Percentiles rank a stretch among this genome's conserved stretches.
Conservation (phyloP, 2,797 vertebrate species). For the Octomys mimax region DNA sequence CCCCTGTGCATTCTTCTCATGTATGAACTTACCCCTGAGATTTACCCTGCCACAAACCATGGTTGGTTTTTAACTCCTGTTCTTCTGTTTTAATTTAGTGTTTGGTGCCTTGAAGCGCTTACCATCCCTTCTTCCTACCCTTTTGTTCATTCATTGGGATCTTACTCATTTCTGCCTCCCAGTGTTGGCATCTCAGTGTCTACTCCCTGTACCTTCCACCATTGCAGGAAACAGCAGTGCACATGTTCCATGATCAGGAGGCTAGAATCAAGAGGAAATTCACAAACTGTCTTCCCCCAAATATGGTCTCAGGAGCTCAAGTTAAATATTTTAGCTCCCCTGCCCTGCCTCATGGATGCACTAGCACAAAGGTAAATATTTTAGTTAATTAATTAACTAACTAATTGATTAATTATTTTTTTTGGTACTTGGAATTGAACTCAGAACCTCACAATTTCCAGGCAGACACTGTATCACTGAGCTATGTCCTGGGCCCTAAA, state of each 20-base stretch:
- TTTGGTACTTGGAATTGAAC: no score
- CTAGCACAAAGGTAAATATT: neutral
- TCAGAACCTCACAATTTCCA: no score
- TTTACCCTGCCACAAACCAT: neutral
- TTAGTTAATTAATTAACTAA: neutral
- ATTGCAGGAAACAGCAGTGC: neutral
- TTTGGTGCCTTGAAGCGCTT: neutral
- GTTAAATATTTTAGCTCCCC: neutral
- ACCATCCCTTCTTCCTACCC: neutral
- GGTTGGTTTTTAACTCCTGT: neutral
- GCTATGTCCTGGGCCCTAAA: neutral
- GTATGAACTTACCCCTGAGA: neutral
- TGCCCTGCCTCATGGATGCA: neutral
- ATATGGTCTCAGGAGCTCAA: neutral
- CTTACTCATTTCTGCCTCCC: neutral
- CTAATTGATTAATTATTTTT: neutral
- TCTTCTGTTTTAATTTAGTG: constrained; percentile 12
- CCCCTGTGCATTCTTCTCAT: neutral
- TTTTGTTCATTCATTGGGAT: neutral
- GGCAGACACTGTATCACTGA: no score
- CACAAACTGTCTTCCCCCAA: neutral
- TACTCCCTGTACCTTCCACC: neutral
- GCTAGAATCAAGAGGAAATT: neutral
- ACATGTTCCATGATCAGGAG: neutral
- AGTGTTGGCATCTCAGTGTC: neutral